Percentiles rank a stretch among this genome's conserved stretches.
Conservation (phyloP, 2,888 invertebrate genomes). For the Tipula unca region DNA sequence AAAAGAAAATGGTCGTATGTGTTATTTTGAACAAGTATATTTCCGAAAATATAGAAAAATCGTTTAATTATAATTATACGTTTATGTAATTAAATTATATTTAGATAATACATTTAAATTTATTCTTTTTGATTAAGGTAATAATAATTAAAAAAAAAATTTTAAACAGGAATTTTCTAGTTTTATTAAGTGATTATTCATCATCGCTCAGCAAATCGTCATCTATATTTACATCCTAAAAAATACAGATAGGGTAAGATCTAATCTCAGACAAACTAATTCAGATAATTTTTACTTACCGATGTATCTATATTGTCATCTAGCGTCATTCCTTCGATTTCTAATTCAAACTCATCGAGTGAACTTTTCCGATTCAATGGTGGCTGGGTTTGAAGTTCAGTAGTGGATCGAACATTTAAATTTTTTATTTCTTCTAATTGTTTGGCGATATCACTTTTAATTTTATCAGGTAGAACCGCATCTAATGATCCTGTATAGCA, state of each 20-base stretch:
- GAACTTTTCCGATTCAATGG: constrained; percentile 34
- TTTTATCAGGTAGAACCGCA: neutral
- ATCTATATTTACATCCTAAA: constrained; percentile 64
- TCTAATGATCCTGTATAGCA: neutral
- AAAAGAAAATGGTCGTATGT: too few relatives aligned
- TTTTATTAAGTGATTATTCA: neutral
- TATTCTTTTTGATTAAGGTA: neutral
- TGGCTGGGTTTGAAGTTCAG: constrained; percentile 18
- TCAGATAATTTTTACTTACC: constrained; percentile 42
- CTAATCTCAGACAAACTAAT: neutral
- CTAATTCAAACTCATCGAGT: constrained; percentile 64
- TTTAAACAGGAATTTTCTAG: neutral
- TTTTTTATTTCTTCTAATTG: neutral
- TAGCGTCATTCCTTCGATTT: constrained; percentile 71
- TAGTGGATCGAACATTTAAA: neutral
- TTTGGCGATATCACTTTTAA: neutral
- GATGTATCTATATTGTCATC: constrained; percentile 71
- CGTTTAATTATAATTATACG: constrained; percentile 3
- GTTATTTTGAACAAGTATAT: too few relatives aligned
- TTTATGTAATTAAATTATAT: neutral
- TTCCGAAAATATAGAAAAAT: neutral
- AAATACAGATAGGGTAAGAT: constrained; percentile 30
- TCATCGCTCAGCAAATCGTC: constrained; percentile 60
- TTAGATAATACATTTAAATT: constrained; percentile 8
- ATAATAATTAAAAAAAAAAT: neutral